These are phyloP conservation scores for Bombus vancouverensis DNA, from an alignment of 1,140 invertebrate genomes.

Conservation along the genomic window DNA sequence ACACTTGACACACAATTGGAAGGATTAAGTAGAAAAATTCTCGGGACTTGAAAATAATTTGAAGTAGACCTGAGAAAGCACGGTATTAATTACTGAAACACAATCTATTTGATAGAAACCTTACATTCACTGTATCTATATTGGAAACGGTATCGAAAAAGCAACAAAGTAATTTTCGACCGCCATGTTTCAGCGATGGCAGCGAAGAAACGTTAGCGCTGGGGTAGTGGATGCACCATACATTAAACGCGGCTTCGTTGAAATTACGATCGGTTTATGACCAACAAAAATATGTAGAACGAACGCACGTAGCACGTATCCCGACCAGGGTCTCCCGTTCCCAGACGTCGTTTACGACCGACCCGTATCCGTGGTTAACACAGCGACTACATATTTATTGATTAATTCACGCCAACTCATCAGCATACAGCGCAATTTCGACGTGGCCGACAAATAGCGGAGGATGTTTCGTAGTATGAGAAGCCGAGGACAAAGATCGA, in stretches of 20 bases:
- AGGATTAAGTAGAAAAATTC: background rate
- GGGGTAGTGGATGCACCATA: background rate
- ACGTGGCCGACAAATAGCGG: slow-evolving; percentile 13
- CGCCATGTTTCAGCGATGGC: background rate
- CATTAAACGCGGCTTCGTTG: background rate
- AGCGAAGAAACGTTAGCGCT: background rate
- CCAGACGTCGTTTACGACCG: slow-evolving; percentile 74
- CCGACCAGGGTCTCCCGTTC: slow-evolving; percentile 66
- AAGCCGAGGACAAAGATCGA: background rate
- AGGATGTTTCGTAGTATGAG: slow-evolving; percentile 15
- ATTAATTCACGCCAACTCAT: slow-evolving; percentile 72
- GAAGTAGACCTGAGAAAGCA: fast-evolving
- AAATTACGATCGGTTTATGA: slow-evolving; percentile 44
- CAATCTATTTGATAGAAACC: background rate
- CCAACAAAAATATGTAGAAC: slow-evolving; percentile 4
- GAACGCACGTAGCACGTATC: background rate
- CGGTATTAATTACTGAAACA: too few species aligned
- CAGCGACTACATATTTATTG: slow-evolving; percentile 74
- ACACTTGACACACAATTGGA: background rate
- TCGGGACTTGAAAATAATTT: background rate
- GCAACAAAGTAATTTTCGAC: background rate
- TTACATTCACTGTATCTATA: background rate
- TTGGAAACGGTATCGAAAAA: background rate
- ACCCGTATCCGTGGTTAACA: slow-evolving; percentile 72
- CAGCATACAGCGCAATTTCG: slow-evolving; percentile 42